Percentiles rank a stretch among this genome's conserved stretches.
Evolutionary conservation across 2,113 vertebrate genomes (phyloP).

Genomic region (Gobiocypris rarus): DNA sequence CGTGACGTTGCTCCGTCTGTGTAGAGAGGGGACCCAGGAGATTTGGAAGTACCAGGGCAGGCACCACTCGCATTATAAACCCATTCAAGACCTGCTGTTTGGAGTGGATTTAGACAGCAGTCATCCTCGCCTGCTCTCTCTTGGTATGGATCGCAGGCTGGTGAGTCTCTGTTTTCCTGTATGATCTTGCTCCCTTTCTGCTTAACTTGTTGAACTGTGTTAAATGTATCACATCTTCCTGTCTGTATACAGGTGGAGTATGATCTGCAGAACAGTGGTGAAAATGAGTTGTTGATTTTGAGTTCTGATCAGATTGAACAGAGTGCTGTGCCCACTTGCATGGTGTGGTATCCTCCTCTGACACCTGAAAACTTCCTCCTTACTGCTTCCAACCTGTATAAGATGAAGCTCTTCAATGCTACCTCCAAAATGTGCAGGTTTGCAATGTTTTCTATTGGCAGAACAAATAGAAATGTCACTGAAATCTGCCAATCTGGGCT

Average conservation of each 20-base stretch:
- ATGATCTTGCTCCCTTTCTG: not conserved
- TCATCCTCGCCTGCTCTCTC: conserved; percentile 85
- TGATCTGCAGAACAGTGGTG: conserved; percentile 77
- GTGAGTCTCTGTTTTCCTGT: conserved; percentile 68
- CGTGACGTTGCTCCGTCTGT: conserved; percentile 79
- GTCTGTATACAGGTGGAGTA: conserved; percentile 86
- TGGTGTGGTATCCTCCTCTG: conserved; percentile 90
- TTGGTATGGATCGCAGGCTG: conserved; percentile 86
- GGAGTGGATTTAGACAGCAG: conserved; percentile 82
- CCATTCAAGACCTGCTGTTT: conserved; percentile 86
- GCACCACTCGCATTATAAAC: conserved; percentile 86
- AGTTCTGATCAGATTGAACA: conserved; percentile 82
- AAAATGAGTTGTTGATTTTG: conserved; percentile 76
- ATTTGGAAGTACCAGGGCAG: conserved; percentile 84
- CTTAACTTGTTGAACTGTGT: not conserved
- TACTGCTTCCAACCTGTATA: conserved; percentile 82
- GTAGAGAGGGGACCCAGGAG: conserved; percentile 34
- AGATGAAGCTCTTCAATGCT: conserved; percentile 90
- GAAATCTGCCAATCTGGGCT: not conserved
- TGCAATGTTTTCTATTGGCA: not conserved
- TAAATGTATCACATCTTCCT: conserved; percentile 4
- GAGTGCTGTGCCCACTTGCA: conserved; percentile 79
- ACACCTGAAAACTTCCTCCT: conserved; percentile 86
- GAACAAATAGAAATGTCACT: not conserved
- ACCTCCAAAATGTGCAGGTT: conserved; percentile 93